These are phyloP conservation scores for Gymnobelideus leadbeateri DNA, from an alignment of 2,113 vertebrate genomes.

Conservation along the genomic window DNA sequence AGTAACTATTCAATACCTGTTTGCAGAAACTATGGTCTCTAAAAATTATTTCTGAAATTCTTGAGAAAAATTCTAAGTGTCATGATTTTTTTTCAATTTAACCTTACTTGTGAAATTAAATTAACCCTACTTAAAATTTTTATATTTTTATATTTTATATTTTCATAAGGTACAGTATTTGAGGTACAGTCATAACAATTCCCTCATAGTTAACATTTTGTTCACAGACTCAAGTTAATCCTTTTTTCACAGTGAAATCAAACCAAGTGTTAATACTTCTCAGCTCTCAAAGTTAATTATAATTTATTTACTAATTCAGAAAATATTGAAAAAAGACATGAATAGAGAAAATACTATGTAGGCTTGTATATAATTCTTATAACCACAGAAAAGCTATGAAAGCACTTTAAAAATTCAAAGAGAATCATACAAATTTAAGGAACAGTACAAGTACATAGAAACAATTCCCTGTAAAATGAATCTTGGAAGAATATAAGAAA, in stretches of 20 bases:
- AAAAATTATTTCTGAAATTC: constrained; percentile 12
- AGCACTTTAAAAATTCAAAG: constrained; percentile 7
- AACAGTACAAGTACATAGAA: neutral
- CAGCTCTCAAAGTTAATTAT: constrained; percentile 8
- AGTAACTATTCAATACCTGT: too few relatives aligned
- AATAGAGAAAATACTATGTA: constrained; percentile 20
- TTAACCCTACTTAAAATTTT: constrained; percentile 35
- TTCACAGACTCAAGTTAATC: constrained; percentile 33
- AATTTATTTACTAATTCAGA: constrained; percentile 30
- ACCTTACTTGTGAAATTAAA: constrained; percentile 15
- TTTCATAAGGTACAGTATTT: constrained; percentile 14
- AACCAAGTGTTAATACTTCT: neutral
- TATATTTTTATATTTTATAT: too few relatives aligned
- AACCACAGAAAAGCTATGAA: neutral
- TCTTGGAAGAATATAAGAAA: neutral
- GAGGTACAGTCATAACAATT: neutral
- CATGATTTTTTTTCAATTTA: constrained; percentile 34
- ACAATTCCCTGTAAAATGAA: constrained; percentile 15
- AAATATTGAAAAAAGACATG: constrained; percentile 25
- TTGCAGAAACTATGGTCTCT: neutral
- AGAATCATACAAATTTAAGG: too few relatives aligned
- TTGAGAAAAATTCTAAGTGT: neutral
- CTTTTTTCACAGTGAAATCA: constrained; percentile 45
- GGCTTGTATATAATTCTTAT: constrained; percentile 10
- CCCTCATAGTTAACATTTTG: constrained; percentile 14